Evolutionary conservation across 2,888 invertebrate species (phyloP).

Genomic region (Trichogramma evanescens): DNA sequence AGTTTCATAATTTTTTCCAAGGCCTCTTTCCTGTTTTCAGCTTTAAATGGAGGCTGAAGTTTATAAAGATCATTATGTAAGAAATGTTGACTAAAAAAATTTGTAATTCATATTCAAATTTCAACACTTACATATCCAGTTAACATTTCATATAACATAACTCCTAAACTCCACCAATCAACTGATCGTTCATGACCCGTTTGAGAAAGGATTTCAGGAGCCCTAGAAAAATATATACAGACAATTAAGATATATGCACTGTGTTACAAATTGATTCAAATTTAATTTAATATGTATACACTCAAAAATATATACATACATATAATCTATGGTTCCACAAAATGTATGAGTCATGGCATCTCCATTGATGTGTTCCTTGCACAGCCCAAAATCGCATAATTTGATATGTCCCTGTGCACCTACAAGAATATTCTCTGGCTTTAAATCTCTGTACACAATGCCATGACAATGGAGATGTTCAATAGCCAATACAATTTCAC

Average conservation of each 20-base stretch:
- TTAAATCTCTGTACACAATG: conserved; percentile 81
- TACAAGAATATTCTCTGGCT: conserved; percentile 95
- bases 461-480: conserved; percentile 63
- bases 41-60: conserved; percentile 88
- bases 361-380: conserved; percentile 54
- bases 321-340: conserved; percentile 98
- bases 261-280: neutral
- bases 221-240: conserved; percentile 57
- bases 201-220: conserved; percentile 94
- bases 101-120: neutral
- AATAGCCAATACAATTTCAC: conserved; percentile 64
- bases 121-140: conserved; percentile 75
- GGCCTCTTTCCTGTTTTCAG: conserved; percentile 93
- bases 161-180: conserved; percentile 99
- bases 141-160: conserved; percentile 97
- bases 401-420: conserved; percentile 85
- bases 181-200: conserved; percentile 97
- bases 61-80: neutral
- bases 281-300: neutral
- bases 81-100: neutral
- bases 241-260: neutral
- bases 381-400: conserved; percentile 42
- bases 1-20: conserved; percentile 97
- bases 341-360: conserved; percentile 94
- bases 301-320: conserved; percentile 58